These are phyloP conservation scores for human DNA, from an alignment of 2,113 vertebrate genomes.

Conservation along the genomic window DNA sequence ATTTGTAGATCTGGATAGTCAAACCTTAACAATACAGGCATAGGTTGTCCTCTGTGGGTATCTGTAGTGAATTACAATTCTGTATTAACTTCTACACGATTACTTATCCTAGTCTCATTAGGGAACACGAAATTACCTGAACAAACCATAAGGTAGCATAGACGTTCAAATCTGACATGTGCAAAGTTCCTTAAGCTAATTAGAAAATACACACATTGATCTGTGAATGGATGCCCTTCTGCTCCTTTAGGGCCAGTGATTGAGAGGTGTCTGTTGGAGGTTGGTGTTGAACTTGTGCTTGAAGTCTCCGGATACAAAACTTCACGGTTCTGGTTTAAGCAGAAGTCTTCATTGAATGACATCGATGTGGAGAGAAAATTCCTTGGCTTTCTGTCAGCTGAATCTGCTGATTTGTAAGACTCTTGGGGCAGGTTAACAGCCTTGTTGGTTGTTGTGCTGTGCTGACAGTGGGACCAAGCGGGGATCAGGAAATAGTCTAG, in stretches of 20 bases:
- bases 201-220: background rate
- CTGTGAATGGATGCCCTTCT: background rate
- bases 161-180: background rate
- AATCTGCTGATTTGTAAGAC: background rate
- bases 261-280: background rate
- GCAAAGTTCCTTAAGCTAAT: background rate
- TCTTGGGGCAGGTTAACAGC: background rate
- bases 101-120: background rate
- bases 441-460: background rate
- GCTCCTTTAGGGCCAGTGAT: background rate
- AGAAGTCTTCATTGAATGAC: background rate
- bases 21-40: background rate
- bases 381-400: background rate
- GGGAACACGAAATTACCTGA: background rate
- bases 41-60: background rate
- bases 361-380: rapidly evolving
- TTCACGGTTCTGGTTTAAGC: background rate
- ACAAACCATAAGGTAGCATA: background rate
- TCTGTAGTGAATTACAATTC: background rate
- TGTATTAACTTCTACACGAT: background rate
- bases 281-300: background rate
- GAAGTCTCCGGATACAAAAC: background rate
- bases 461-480: rapidly evolving
- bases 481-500: background rate
- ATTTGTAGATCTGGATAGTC: background rate